phyloP scores from a whole-genome alignment of 1,140 invertebrate species.

The Temnothorax nylanderi region DNA sequence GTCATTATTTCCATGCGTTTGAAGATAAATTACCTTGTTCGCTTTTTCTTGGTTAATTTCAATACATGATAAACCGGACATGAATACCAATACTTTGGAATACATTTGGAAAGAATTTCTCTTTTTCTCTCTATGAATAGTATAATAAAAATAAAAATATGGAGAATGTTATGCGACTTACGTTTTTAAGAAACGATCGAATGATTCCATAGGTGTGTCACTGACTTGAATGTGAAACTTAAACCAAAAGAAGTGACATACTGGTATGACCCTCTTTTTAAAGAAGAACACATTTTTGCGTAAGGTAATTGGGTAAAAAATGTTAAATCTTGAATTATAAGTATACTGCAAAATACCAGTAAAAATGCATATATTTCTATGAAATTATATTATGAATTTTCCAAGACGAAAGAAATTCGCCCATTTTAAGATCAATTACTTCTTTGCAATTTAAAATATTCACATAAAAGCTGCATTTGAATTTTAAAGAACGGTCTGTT shows the following conservation, averaged over 20 bases:
- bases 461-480: background rate
- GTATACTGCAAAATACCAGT: background rate
- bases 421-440: background rate
- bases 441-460: conserved; percentile 10
- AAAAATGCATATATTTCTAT: background rate
- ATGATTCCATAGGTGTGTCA: background rate
- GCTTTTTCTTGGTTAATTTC: background rate
- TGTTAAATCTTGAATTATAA: background rate
- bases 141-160: background rate
- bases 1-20: background rate
- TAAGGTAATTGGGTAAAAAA: background rate
- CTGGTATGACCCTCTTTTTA: conserved; percentile 46
- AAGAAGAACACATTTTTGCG: conserved; percentile 13
- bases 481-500: background rate
- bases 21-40: background rate
- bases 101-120: background rate
- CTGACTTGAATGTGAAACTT: conserved; percentile 15
- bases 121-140: background rate
- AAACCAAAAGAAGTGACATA: conserved; percentile 37
- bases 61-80: background rate
- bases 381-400: background rate
- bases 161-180: background rate
- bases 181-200: background rate
- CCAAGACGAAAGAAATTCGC: background rate
- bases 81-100: background rate